Percentiles rank a stretch among this genome's conserved stretches.
phyloP scores from a whole-genome alignment of 1,140 invertebrate genomes.

The Frieseomelitta varia region DNA sequence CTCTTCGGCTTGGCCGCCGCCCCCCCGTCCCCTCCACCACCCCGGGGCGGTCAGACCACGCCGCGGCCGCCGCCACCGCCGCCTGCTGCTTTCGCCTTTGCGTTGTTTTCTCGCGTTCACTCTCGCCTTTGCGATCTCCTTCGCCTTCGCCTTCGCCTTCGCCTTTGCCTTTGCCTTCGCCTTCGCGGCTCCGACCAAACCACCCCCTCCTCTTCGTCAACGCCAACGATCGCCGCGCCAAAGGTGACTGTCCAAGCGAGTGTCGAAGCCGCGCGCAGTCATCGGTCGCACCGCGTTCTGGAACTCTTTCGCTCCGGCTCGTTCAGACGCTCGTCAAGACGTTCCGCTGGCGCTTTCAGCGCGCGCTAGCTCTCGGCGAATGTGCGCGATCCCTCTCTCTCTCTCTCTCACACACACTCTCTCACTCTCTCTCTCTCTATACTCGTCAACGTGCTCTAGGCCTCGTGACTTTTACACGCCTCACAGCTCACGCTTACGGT shows the following conservation, averaged over 20 bases:
- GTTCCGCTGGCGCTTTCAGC: not conserved
- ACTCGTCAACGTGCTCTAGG: too few relatives aligned
- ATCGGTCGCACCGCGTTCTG: constrained; percentile 78
- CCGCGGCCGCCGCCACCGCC: too few relatives aligned
- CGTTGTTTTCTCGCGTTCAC: too few relatives aligned
- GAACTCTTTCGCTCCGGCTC: constrained; percentile 29
- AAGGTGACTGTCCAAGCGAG: constrained; percentile 80
- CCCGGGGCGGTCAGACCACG: too few relatives aligned
- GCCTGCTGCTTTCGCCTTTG: too few relatives aligned
- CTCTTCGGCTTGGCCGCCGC: too few relatives aligned
- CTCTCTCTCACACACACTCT: too few relatives aligned
- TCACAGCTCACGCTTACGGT: too few relatives aligned
- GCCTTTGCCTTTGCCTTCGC: constrained; percentile 44
- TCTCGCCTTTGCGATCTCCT: not conserved
- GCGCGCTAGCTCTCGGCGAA: not conserved
- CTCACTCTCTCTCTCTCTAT: too few relatives aligned
- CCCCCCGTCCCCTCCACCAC: too few relatives aligned
- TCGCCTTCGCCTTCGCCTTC: constrained; percentile 39
- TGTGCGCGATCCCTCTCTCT: not conserved
- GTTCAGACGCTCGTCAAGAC: not conserved
- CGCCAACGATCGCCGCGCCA: constrained; percentile 30
- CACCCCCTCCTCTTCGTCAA: constrained; percentile 23
- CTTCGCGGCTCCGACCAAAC: constrained; percentile 38
- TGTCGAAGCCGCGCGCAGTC: constrained; percentile 79
- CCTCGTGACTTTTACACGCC: too few relatives aligned